Base-by-base conservation (phyloP, 1,140 invertebrate genomes). In the Drosophila simulans region DNA sequence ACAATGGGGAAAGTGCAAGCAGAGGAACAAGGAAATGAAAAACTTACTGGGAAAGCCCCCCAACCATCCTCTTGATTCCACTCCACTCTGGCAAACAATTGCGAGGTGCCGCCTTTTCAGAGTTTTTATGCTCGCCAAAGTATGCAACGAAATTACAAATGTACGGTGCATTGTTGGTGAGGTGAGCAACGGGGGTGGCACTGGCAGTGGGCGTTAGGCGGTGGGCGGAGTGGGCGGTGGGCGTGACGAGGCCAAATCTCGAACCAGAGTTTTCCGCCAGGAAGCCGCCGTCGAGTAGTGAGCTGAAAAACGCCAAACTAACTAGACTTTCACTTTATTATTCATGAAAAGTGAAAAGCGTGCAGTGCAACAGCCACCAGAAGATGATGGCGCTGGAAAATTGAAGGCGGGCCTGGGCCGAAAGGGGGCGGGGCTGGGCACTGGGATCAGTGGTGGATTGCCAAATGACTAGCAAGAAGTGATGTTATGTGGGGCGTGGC, bases 261-360 rank as follows among this genome's bases (percentile, higher is more conserved):
- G 59, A 45, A 46, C 31, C 37, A 63, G 48, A 55, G 49, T 65
- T 27, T 39, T 64, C 63, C 52, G 39, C 46, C 63, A 75, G 70
- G 46, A 74, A 80, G 71, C 72, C 54, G 65, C 51, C 65, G 68
- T 71, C 64, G 68, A 68, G 55, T 69, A 77, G 54, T 59, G 74
- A 69, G 73, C 63, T 70, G 73, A 77, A 77, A 77, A 77, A 77
- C 73, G 74, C 74, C 74, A 88, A 88, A 89, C 83, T 83, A 89
- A 89, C 83, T 88, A 89, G 83, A 88, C 83, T 88, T 88, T 88
- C 84, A 89, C 83, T 88, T 89, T 88, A 89, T 88, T 88, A 88
- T 88, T 88, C 83, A 88, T 88, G 83, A 83, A 89, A 88, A 88
- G 83, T 88, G 83, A 88, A 88, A 88, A 89, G 83, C 84, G 64